Percentiles rank a stretch among this genome's conserved stretches.
Conservation (phyloP, 2,888 invertebrate species). For the Branchipolynoe longqiensis region DNA sequence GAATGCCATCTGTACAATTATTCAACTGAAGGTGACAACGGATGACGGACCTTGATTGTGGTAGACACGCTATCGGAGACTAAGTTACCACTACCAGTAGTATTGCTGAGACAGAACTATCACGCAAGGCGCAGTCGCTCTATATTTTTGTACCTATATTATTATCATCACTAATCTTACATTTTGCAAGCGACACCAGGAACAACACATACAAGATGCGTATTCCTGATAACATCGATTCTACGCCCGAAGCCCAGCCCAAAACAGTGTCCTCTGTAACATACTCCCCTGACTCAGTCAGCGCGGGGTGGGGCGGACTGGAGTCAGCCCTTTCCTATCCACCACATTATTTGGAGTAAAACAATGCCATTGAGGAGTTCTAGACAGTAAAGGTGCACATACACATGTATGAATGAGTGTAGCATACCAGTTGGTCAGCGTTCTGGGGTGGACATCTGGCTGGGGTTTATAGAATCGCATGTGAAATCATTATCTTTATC, state of each 20-base stretch:
- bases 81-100: no score
- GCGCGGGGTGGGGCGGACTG: background rate
- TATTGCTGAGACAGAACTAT: no score
- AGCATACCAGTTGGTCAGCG: background rate
- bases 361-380: background rate
- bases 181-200: constrained; percentile 50
- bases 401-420: background rate
- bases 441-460: constrained; percentile 22
- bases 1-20: no score
- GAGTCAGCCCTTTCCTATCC: background rate
- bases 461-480: constrained; percentile 38
- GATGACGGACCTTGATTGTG: no score
- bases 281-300: background rate
- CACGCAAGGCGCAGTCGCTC: background rate
- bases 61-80: no score
- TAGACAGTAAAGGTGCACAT: background rate
- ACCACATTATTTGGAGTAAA: background rate
- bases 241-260: constrained; percentile 38
- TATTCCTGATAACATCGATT: constrained; percentile 52
- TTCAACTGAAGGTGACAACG: no score
- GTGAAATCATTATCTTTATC: constrained; percentile 48
- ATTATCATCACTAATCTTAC: background rate
- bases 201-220: constrained; percentile 38
- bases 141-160: background rate
- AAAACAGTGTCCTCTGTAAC: background rate